Evolutionary conservation across 2,113 vertebrate genomes (phyloP).

Genomic region (Anoura caudifer): DNA sequence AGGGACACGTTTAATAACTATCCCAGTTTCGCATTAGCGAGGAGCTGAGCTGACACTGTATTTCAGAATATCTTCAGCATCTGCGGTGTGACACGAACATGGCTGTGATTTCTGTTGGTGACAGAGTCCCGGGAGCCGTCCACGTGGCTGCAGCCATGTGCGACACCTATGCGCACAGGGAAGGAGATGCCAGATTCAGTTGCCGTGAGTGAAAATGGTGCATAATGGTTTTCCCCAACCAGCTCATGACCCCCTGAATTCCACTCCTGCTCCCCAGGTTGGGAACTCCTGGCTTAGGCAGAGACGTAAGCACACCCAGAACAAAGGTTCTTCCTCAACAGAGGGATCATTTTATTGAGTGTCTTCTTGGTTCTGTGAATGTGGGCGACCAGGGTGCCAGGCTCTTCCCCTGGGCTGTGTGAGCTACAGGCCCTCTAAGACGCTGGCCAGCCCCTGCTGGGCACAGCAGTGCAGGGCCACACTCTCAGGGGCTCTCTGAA

Average conservation of each 20-base stretch:
- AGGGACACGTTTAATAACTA: neutral
- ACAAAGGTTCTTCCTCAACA: neutral
- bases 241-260: neutral
- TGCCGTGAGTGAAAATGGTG: neutral
- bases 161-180: neutral
- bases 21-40: neutral
- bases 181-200: neutral
- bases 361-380: too few relatives aligned
- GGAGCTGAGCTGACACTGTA: neutral
- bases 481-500: neutral
- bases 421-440: neutral
- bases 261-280: neutral
- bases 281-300: neutral
- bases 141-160: rapidly evolving
- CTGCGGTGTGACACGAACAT: neutral
- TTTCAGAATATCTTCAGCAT: neutral
- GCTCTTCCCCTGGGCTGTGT: neutral
- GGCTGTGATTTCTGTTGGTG: neutral
- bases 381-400: neutral
- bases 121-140: neutral
- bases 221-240: neutral
- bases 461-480: too few relatives aligned
- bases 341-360: neutral
- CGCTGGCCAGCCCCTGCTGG: neutral
- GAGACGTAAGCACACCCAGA: neutral